Evolutionary conservation across 2,888 invertebrate species (phyloP).

Genomic region (Autographa pulchrina): DNA sequence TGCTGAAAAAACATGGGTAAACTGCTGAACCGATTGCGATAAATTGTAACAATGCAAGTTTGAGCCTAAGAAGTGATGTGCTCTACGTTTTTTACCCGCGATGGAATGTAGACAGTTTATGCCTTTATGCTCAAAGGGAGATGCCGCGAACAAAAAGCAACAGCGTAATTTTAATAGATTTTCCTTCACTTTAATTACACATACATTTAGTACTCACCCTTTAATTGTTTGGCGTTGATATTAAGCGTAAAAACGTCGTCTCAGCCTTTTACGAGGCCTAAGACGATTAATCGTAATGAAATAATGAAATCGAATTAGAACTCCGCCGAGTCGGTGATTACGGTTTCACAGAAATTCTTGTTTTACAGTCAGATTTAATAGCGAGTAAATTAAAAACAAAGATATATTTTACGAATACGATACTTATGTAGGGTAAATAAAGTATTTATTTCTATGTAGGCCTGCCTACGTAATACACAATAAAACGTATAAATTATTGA

Average conservation of each 20-base stretch:
- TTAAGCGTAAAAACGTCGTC: not conserved
- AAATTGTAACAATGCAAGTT: too few species aligned
- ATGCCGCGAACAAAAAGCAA: too few species aligned
- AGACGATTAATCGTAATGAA: conserved; percentile 1
- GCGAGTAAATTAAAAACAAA: not conserved
- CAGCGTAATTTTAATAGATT: not conserved
- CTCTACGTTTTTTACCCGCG: too few species aligned
- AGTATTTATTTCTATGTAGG: not conserved
- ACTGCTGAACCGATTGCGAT: too few species aligned
- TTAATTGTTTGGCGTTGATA: not conserved
- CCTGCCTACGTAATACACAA: too few species aligned
- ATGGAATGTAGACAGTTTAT: too few species aligned
- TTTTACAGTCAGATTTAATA: not conserved
- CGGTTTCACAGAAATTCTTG: not conserved
- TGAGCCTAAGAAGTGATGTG: too few species aligned
- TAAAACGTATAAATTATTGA: too few species aligned
- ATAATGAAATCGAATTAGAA: conserved; percentile 2
- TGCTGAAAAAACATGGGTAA: too few species aligned
- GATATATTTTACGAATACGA: not conserved
- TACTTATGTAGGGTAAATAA: not conserved
- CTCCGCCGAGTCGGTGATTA: not conserved
- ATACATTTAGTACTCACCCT: not conserved
- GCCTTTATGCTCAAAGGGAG: too few species aligned
- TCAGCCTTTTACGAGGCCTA: not conserved
- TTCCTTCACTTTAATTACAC: not conserved